Percentiles rank a stretch among this genome's conserved stretches.
These are phyloP conservation scores for Melieria omissa DNA, from an alignment of 2,888 invertebrate species.

Conservation along the genomic window DNA sequence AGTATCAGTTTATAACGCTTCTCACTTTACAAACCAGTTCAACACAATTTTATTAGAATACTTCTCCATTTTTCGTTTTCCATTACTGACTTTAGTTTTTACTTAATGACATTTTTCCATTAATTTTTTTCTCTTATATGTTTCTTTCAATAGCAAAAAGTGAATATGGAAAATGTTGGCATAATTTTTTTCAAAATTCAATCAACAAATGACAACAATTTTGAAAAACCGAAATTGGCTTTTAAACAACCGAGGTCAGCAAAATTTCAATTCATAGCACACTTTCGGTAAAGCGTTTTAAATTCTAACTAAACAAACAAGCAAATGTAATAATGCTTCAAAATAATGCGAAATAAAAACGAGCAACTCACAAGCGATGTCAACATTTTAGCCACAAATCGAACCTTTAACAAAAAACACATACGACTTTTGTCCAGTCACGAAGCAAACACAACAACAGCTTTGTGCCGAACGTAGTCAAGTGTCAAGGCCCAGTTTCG, in stretches of 20 bases:
- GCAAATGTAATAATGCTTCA: conserved; percentile 34
- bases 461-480: no score
- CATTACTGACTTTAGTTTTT: background rate
- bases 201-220: conserved; percentile 31
- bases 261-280: conserved; percentile 30
- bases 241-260: conserved; percentile 27
- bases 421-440: no score
- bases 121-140: conserved; percentile 1
- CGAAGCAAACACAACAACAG: no score
- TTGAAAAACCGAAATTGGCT: conserved; percentile 28
- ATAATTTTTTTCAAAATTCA: conserved; percentile 46
- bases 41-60: no score
- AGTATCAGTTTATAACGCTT: no score
- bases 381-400: conserved; percentile 64
- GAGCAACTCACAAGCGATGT: conserved; percentile 63
- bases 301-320: conserved; percentile 44
- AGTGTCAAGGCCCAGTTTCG: no score
- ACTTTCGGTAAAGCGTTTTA: conserved; percentile 32
- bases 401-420: no score
- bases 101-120: conserved; percentile 25
- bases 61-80: no score
- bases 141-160: conserved; percentile 41
- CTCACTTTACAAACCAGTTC: no score
- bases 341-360: conserved; percentile 37
- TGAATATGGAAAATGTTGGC: conserved; percentile 63